Base-by-base conservation (phyloP, 2,113 vertebrate species). In the Garra rufa region DNA sequence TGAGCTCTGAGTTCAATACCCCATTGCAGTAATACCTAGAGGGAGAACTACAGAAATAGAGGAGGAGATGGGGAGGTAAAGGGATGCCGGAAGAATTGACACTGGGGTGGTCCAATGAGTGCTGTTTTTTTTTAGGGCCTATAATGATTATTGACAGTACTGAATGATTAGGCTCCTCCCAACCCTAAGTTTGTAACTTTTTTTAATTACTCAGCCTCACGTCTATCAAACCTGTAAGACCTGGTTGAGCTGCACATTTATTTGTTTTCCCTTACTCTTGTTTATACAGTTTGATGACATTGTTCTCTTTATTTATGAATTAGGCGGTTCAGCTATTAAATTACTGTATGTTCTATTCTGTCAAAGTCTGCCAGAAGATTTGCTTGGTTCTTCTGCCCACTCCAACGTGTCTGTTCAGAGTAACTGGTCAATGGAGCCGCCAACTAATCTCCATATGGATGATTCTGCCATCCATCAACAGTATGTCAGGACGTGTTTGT, bases 391-490 rank as follows among this genome's bases (percentile, higher is more conserved):
- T 9, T 50, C n/a, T 26, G 21, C 52, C n/a, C 8, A 52, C 41
- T 82, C 77, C 78, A 57, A 30, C 61, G 43, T 84, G 69, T 87
- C 61, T 26, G 19, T 76, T 50, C 52, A 61, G 77, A 70, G 69
- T 13, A 41, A 82, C 52, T 14, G 21, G 10, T 83, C 57, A 28
- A 67, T 67, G 57, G n/a, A 59, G 8, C 13, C 8, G 44, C 4
- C 41, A n/a, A 43, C 26, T 11, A 19, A 30, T 44, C 41, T 65
- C 67, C 83, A 74, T 70, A 28, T 26, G 3, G 9, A 19, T 48
- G 83, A 46, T 46, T 75, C 24, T 24, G 13, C 73, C 11, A 19
- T 59, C 46, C 46, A 48, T 15, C 46, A 48, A 48, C 46, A 48
- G 63, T 57, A 44, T n/a, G 14, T 41, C 38, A 34, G 44, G 67